phyloP scores from a whole-genome alignment of 1,140 invertebrate species.

The Drosophila sturtevanti region DNA sequence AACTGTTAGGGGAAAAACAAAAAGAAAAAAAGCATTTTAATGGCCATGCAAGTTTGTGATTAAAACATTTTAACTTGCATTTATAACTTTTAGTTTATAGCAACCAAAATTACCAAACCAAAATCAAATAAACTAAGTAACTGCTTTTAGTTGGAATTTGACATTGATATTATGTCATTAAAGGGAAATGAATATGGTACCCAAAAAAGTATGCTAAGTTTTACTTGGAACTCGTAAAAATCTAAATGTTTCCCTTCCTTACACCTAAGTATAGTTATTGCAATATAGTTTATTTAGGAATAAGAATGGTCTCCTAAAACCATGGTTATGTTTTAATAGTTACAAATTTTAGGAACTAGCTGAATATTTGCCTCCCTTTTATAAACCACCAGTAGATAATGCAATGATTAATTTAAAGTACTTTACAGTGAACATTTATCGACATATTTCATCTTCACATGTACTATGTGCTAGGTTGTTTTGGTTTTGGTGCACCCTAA shows the following conservation, averaged over 20 bases:
- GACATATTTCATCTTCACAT: no score
- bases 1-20: not conserved
- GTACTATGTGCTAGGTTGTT: no score
- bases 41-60: slow-evolving; percentile 13
- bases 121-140: not conserved
- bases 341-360: no score
- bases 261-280: no score
- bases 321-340: no score
- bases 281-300: no score
- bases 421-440: no score
- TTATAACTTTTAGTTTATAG: not conserved
- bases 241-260: no score
- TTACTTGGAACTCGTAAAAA: not conserved
- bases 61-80: not conserved
- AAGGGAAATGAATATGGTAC: not conserved
- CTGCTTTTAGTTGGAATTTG: not conserved
- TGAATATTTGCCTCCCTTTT: no score
- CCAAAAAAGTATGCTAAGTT: not conserved
- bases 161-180: not conserved
- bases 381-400: no score
- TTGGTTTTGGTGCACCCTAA: slow-evolving; percentile 29
- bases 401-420: no score
- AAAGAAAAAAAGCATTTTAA: slow-evolving; percentile 17
- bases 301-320: no score
- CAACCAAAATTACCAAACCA: not conserved